Evolutionary conservation across 2,113 vertebrate species (phyloP).

Genomic region (Ochotona curzoniae): DNA sequence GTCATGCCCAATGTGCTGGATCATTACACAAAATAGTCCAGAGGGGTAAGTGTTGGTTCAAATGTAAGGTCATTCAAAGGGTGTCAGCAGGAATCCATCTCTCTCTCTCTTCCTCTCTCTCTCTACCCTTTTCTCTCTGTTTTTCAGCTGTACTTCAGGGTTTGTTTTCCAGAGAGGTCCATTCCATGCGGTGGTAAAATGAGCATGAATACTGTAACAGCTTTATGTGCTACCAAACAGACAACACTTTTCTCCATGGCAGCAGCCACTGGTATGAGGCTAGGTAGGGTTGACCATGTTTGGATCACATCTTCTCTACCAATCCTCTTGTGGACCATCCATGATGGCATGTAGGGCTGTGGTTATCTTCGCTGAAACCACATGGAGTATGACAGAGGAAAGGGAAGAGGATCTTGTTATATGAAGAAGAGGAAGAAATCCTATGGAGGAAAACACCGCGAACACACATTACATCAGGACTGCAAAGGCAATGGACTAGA

Average conservation of each 20-base stretch:
- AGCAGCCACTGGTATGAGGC: background rate
- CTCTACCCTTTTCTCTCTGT: background rate
- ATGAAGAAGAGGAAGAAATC: background rate
- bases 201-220: background rate
- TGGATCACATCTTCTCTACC: background rate
- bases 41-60: background rate
- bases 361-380: background rate
- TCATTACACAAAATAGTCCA: background rate
- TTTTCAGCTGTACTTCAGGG: background rate
- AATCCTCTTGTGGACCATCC: background rate
- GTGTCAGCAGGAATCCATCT: background rate
- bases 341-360: background rate
- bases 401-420: background rate
- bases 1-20: background rate
- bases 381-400: background rate
- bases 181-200: conserved; percentile 1
- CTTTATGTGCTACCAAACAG: background rate
- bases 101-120: background rate
- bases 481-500: background rate
- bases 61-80: background rate
- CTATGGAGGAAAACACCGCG: background rate
- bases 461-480: background rate
- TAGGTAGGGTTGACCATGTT: conserved; percentile 8
- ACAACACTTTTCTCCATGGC: background rate
- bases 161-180: background rate